Conservation (phyloP, 64 coral and sea anemone genomes). For the Porites lutea region DNA sequence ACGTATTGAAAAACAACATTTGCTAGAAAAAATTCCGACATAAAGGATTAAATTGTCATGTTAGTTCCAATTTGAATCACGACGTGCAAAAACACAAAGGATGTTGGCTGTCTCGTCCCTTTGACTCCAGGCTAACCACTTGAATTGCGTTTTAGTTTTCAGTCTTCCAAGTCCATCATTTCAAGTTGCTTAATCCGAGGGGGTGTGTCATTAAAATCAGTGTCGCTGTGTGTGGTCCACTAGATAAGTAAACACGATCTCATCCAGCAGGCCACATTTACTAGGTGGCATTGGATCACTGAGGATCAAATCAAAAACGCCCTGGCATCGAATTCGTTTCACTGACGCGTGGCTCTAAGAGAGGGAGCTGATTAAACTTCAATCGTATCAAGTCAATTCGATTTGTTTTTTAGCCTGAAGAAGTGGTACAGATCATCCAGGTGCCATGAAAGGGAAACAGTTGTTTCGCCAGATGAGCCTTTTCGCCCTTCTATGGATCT, state of each 20-base stretch:
- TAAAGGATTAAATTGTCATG: neutral
- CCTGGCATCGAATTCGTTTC: slow-evolving; percentile 15
- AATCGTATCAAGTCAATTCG: slow-evolving; percentile 7
- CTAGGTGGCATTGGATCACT: slow-evolving; percentile 20
- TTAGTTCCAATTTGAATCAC: neutral
- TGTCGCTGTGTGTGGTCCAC: slow-evolving; percentile 41
- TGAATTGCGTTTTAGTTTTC: slow-evolving; percentile 48
- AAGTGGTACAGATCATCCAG: neutral
- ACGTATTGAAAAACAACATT: slow-evolving; percentile 17
- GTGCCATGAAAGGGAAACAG: neutral
- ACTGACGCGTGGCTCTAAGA: neutral
- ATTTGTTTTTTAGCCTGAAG: slow-evolving; percentile 20
- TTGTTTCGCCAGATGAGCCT: slow-evolving; percentile 13
- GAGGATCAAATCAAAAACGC: slow-evolving; percentile 47
- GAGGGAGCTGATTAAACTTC: neutral
- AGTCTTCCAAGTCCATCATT: slow-evolving; percentile 35
- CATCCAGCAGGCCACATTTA: slow-evolving; percentile 3
- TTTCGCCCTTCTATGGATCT: slow-evolving; percentile 6
- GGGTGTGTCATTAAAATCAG: slow-evolving; percentile 42
- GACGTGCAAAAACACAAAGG: neutral
- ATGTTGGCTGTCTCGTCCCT: slow-evolving; percentile 10
- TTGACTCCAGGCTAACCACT: slow-evolving; percentile 19
- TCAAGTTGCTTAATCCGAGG: slow-evolving; percentile 51
- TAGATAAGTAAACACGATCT: slow-evolving; percentile 49
- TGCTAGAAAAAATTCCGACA: neutral